A percentile compares a stretch with the other conserved stretches of the same genome.
phyloP scores from a whole-genome alignment of 2,113 vertebrate genomes.

The Macrotis lagotis region DNA sequence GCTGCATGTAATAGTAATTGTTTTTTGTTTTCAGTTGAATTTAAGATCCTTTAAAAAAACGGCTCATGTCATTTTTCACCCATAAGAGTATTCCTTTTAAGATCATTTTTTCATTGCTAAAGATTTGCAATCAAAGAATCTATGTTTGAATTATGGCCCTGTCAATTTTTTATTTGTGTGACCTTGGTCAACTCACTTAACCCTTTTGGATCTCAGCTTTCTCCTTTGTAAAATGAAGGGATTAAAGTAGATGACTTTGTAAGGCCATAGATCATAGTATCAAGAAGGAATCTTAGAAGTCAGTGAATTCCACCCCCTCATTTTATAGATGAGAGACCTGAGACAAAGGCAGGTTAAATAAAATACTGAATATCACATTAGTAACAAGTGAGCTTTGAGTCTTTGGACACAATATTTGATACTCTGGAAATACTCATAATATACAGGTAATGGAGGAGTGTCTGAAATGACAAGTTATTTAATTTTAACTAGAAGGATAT shows the following conservation, averaged over 20 bases:
- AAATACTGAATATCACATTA: background rate
- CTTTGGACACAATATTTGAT: background rate
- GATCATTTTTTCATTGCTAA: background rate
- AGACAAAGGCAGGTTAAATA: background rate
- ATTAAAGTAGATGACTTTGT: background rate
- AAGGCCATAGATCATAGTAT: background rate
- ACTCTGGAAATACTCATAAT: background rate
- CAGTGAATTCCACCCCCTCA: background rate
- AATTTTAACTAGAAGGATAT: background rate
- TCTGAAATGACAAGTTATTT: background rate
- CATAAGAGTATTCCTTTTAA: background rate
- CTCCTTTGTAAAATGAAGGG: background rate
- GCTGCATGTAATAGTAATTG: background rate
- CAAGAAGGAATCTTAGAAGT: background rate
- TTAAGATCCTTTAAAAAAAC: background rate
- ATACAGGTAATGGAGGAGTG: background rate
- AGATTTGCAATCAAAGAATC: background rate
- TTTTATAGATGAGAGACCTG: background rate
- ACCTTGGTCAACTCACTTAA: background rate
- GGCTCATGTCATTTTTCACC: background rate
- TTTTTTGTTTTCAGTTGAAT: background rate
- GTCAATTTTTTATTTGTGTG: background rate
- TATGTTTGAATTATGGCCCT: background rate
- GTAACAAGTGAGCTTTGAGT: background rate
- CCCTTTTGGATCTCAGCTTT: background rate